Evolutionary conservation across 2,797 vertebrate genomes (phyloP).

Genomic region (Coluber constrictor): DNA sequence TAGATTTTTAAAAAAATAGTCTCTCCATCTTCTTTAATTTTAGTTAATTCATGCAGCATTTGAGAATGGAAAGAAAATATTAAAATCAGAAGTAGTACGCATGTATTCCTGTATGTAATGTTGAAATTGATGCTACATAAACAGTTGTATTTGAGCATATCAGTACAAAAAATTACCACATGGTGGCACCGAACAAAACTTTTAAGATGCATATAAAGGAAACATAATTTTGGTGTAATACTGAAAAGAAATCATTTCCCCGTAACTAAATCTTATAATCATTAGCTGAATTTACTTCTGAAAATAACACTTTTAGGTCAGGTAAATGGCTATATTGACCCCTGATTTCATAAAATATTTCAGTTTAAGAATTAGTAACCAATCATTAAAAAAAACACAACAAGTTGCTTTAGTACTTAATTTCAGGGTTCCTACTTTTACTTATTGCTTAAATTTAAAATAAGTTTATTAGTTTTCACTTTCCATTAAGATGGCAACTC

Average conservation of each 20-base stretch:
- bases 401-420: background rate
- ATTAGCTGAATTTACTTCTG: background rate
- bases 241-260: background rate
- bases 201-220: background rate
- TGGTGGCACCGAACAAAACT: constrained; percentile 48
- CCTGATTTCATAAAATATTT: background rate
- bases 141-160: background rate
- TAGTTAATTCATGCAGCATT: background rate
- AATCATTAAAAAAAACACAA: background rate
- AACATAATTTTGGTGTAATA: background rate
- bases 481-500: background rate
- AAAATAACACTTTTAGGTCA: background rate
- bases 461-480: background rate
- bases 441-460: background rate
- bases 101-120: background rate
- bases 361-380: background rate
- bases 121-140: background rate
- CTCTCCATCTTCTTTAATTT: background rate
- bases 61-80: background rate
- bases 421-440: background rate
- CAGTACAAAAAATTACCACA: constrained; percentile 20
- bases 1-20: background rate
- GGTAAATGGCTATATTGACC: background rate
- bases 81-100: background rate
- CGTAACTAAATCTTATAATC: background rate